Evolutionary conservation across 2,113 vertebrate species (phyloP).

Genomic region (Acrocephalus arundinaceus): DNA sequence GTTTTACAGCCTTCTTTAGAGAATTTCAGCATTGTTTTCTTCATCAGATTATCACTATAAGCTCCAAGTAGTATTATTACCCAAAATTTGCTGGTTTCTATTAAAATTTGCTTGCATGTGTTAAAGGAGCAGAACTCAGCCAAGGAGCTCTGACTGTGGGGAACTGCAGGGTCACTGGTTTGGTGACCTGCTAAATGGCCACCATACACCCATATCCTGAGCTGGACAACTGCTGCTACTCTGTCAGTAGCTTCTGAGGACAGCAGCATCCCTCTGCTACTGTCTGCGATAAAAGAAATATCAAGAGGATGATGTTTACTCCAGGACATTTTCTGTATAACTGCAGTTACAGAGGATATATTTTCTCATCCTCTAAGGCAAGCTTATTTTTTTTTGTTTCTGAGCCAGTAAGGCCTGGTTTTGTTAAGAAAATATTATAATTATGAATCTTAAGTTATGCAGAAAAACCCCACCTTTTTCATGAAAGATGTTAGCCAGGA

Average conservation of each 20-base stretch:
- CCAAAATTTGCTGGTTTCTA: not conserved
- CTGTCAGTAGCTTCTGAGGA: not conserved
- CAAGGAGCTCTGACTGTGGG: not conserved
- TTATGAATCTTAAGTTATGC: not conserved
- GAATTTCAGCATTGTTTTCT: not conserved
- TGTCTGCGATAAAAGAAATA: not conserved
- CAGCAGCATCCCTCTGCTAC: not conserved
- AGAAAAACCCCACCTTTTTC: accelerated
- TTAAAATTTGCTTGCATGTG: not conserved
- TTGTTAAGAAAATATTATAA: not conserved
- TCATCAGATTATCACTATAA: not conserved
- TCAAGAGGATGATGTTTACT: not conserved
- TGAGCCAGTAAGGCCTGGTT: not conserved
- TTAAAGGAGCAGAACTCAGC: not conserved
- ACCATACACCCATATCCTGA: not conserved
- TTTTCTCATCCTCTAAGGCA: not conserved
- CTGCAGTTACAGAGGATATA: not conserved
- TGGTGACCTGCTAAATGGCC: not conserved
- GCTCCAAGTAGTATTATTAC: not conserved
- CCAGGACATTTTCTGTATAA: not conserved
- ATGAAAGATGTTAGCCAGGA: not conserved
- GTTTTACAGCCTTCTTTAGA: not conserved
- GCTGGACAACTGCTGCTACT: not conserved
- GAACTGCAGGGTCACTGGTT: not conserved
- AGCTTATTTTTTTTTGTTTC: not conserved